phyloP scores from a whole-genome alignment of 2,888 invertebrate species.

The Eurytoma californica region DNA sequence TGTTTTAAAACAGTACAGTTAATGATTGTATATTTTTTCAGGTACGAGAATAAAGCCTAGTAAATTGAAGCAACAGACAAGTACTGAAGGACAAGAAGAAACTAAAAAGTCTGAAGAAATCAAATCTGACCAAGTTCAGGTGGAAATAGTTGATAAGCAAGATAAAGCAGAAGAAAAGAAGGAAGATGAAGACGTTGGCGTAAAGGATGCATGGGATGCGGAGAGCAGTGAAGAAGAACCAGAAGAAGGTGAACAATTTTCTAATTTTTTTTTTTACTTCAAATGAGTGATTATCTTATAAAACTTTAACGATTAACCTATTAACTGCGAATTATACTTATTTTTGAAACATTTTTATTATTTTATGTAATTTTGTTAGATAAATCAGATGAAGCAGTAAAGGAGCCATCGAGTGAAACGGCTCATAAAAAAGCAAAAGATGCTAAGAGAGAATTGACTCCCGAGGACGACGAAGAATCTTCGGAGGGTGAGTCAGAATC shows the following conservation, averaged over 20 bases:
- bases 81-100: conserved; percentile 77
- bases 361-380: conserved; percentile 58
- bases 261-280: background rate
- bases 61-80: conserved; percentile 82
- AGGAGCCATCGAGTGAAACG: conserved; percentile 56
- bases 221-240: conserved; percentile 81
- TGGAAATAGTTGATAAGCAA: conserved; percentile 78
- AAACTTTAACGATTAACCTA: no score
- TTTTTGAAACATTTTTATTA: background rate
- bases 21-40: conserved; percentile 60
- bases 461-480: conserved; percentile 66
- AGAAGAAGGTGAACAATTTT: conserved; percentile 66
- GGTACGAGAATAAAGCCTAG: conserved; percentile 86
- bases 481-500: conserved; percentile 69
- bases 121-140: conserved; percentile 70
- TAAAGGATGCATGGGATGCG: conserved; percentile 92
- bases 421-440: conserved; percentile 20
- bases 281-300: background rate
- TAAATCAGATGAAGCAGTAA: conserved; percentile 67
- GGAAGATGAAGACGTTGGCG: conserved; percentile 77
- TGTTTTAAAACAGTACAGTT: background rate
- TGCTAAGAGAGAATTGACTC: conserved; percentile 56
- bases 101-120: conserved; percentile 73
- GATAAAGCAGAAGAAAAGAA: conserved; percentile 68
- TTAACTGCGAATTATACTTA: background rate